These are phyloP conservation scores for Oryzias curvinotus DNA, from an alignment of 2,113 vertebrate genomes.

Conservation along the genomic window DNA sequence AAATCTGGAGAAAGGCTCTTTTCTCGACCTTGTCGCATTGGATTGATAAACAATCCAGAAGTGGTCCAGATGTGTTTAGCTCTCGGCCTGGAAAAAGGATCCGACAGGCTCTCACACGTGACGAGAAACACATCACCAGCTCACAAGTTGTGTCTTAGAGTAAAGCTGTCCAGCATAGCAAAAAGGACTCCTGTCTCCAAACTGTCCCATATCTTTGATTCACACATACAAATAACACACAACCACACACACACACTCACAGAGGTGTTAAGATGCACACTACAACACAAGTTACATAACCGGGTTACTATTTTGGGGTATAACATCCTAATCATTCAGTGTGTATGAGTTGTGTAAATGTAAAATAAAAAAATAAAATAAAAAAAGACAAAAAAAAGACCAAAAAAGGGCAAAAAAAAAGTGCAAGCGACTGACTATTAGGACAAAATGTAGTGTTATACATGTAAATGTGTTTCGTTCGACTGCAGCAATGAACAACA, in stretches of 20 bases:
- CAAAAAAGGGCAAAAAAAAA: constrained; percentile 65
- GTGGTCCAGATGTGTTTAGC: constrained; percentile 61
- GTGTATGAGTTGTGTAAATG: constrained; percentile 81
- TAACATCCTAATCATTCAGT: constrained; percentile 70
- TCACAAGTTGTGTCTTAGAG: constrained; percentile 74
- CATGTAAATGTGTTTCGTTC: constrained; percentile 79
- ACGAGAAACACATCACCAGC: constrained; percentile 75
- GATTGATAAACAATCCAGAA: constrained; percentile 36
- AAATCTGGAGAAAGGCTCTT: constrained; percentile 40
- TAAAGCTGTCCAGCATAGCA: constrained; percentile 76
- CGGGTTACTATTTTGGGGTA: constrained; percentile 62
- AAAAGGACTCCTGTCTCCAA: constrained; percentile 65
- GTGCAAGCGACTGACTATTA: constrained; percentile 75
- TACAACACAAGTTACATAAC: constrained; percentile 47
- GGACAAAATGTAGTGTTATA: constrained; percentile 80
- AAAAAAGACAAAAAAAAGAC: constrained; percentile 65
- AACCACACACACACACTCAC: constrained; percentile 23
- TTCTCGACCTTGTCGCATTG: constrained; percentile 32
- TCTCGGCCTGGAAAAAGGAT: constrained; percentile 52
- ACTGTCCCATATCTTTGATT: constrained; percentile 41
- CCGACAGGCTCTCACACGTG: constrained; percentile 54
- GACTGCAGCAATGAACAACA: constrained; percentile 71
- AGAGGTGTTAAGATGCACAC: constrained; percentile 21
- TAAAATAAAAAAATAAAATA: constrained; percentile 55
- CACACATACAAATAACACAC: background rate